phyloP scores from a whole-genome alignment of 1,140 invertebrate species.

The Cheumatopsyche charites region DNA sequence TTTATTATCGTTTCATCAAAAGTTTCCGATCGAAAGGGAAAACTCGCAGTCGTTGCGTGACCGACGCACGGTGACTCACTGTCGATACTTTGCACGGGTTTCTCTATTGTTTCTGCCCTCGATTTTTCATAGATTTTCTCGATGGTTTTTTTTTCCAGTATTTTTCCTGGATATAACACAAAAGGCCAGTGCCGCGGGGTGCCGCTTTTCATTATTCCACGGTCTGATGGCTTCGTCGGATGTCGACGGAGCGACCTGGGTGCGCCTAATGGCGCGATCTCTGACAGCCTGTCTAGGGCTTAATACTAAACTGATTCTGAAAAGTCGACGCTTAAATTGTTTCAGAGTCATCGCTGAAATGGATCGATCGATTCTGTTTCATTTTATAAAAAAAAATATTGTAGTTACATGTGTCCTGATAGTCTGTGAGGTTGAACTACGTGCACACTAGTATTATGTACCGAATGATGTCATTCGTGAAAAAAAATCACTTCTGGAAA shows the following conservation, averaged over 20 bases:
- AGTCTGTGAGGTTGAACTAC: too few species aligned
- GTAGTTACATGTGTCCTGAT: too few species aligned
- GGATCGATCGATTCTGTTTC: too few species aligned
- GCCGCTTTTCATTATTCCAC: conserved; percentile 8
- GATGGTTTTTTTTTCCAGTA: too few species aligned
- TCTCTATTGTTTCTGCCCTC: background rate
- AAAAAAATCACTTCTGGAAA: too few species aligned
- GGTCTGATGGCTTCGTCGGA: background rate
- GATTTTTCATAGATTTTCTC: background rate
- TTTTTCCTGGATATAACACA: background rate
- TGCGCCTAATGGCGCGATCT: conserved; percentile 15
- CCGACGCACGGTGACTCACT: conserved; percentile 15
- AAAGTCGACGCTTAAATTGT: background rate
- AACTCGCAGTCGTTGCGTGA: conserved; percentile 26
- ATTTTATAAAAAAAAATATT: too few species aligned
- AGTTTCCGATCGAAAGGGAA: conserved; percentile 35
- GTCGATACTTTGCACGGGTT: background rate
- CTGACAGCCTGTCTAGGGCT: conserved; percentile 1
- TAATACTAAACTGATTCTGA: background rate
- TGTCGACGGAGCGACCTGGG: background rate
- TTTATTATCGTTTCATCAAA: conserved; percentile 42
- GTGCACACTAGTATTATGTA: too few species aligned
- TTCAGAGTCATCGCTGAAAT: too few species aligned
- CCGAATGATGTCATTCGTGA: too few species aligned
- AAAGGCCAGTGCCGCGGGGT: conserved; percentile 4